Conservation (phyloP, 2,888 invertebrate genomes). For the Octodonta nipae region DNA sequence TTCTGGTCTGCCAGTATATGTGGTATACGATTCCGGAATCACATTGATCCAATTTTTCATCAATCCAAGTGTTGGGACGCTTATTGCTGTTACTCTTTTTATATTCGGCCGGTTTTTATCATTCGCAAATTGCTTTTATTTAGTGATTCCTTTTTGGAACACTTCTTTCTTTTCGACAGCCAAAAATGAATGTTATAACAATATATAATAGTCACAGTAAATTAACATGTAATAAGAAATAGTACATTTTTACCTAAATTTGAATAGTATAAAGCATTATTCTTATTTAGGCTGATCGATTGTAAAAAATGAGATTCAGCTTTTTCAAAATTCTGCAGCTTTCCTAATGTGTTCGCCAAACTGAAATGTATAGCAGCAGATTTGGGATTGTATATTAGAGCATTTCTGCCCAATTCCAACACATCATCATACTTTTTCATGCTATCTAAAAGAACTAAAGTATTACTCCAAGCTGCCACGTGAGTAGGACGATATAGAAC, state of each 20-base stretch:
- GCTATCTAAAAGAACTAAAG: slow-evolving; percentile 71
- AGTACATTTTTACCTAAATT: slow-evolving; percentile 85
- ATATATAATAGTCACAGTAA: too few species aligned
- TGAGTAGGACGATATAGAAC: slow-evolving; percentile 65
- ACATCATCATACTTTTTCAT: slow-evolving; percentile 45
- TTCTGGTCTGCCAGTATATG: too few species aligned
- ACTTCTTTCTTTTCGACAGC: too few species aligned
- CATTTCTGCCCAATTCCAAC: slow-evolving; percentile 53
- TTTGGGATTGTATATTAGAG: slow-evolving; percentile 55
- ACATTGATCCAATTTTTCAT: too few species aligned
- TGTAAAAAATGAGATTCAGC: slow-evolving; percentile 70
- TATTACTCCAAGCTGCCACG: slow-evolving; percentile 82
- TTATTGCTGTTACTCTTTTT: too few species aligned
- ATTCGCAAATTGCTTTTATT: too few species aligned
- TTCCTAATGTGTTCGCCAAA: slow-evolving; percentile 78
- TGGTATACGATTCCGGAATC: too few species aligned
- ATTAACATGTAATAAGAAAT: too few species aligned
- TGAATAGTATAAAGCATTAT: slow-evolving; percentile 69
- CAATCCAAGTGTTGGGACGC: too few species aligned
- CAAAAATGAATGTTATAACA: too few species aligned
- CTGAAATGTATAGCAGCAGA: slow-evolving; percentile 73
- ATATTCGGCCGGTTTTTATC: too few species aligned
- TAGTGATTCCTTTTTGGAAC: too few species aligned
- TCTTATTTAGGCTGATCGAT: slow-evolving; percentile 52
- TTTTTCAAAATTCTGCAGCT: slow-evolving; percentile 50